These are phyloP conservation scores for Beris chalybata DNA, from an alignment of 2,888 invertebrate genomes.

Conservation along the genomic window DNA sequence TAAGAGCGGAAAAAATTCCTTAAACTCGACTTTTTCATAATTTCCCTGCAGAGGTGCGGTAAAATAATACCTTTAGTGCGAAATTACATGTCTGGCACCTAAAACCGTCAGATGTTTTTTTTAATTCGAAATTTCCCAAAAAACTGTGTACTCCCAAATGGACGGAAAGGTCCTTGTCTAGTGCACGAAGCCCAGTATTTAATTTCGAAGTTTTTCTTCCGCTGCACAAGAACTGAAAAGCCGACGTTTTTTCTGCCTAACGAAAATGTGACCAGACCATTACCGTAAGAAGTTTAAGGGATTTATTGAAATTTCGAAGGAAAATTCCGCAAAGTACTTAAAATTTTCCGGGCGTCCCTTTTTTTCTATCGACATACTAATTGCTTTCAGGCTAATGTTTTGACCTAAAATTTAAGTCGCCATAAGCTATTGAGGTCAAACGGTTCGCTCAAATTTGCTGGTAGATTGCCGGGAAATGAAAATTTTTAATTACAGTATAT, in stretches of 20 bases:
- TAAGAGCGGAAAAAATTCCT: no score
- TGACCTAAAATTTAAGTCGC: slow-evolving; percentile 25
- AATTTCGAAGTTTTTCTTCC: slow-evolving; percentile 10
- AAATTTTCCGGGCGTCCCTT: slow-evolving; percentile 4
- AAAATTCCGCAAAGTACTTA: slow-evolving; percentile 7
- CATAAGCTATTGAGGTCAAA: slow-evolving; percentile 19
- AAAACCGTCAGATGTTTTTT: no score
- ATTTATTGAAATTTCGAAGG: slow-evolving; percentile 11
- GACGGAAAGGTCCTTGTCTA: background rate
- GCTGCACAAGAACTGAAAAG: background rate
- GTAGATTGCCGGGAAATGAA: no score
- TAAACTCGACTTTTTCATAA: no score
- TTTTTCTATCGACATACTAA: slow-evolving; percentile 20
- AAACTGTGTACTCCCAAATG: slow-evolving; percentile 2
- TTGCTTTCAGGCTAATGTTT: slow-evolving; percentile 21
- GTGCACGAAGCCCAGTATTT: background rate
- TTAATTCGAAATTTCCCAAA: background rate
- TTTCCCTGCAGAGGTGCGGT: no score
- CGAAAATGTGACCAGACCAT: background rate
- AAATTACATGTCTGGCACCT: no score
- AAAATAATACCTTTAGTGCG: no score
- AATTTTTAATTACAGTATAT: no score
- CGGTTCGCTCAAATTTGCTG: background rate
- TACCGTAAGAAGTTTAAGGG: background rate
- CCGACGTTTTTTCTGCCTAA: background rate